Conservation (phyloP, 1,140 invertebrate species). For the Popillia japonica region DNA sequence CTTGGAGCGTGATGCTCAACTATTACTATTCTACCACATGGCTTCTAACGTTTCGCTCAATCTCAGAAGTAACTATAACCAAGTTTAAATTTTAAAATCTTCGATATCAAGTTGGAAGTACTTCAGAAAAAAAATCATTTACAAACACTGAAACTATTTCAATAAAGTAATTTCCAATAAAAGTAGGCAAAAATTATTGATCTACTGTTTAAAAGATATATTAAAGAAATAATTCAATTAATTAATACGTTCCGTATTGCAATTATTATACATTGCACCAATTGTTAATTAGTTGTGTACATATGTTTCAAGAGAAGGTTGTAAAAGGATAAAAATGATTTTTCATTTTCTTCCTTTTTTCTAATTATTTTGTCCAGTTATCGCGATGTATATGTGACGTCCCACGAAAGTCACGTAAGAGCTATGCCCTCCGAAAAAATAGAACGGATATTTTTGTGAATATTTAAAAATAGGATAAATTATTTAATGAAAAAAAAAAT, state of each 20-base stretch:
- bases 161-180: no score
- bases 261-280: background rate
- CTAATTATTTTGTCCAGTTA: background rate
- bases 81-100: no score
- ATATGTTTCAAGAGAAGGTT: background rate
- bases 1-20: no score
- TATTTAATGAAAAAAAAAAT: background rate
- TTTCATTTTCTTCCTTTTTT: background rate
- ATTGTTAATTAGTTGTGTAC: conserved; percentile 17
- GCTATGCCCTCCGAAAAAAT: background rate
- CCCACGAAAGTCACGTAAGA: background rate
- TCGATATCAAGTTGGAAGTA: no score
- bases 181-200: no score
- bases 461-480: background rate
- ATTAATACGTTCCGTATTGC: conserved; percentile 15
- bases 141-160: no score
- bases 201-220: no score
- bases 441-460: conserved; percentile 26
- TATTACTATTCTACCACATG: no score
- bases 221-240: no score
- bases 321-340: background rate
- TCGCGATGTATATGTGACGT: conserved; percentile 1
- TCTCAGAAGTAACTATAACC: no score
- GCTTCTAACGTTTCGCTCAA: no score
- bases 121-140: no score